Conservation (phyloP, 2,797 vertebrate genomes). For the Mormyrops boulengeri region DNA sequence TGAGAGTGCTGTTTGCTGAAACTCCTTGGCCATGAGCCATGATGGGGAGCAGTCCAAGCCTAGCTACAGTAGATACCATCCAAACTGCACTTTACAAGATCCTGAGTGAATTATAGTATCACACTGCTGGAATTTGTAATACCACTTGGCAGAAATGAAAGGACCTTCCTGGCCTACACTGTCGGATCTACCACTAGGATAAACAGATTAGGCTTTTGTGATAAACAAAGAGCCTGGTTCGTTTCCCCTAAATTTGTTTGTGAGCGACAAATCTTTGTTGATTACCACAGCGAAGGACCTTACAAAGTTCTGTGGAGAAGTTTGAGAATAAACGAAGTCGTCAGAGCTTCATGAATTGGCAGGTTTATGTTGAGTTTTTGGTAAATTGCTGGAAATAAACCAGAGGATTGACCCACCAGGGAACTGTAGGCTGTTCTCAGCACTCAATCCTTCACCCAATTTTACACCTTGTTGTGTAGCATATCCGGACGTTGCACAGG, state of each 20-base stretch:
- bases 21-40: neutral
- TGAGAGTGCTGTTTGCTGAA: neutral
- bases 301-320: neutral
- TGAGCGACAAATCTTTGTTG: neutral
- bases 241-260: neutral
- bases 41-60: neutral
- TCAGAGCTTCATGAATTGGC: neutral
- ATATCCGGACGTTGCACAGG: neutral
- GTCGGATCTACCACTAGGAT: neutral
- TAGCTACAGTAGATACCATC: neutral
- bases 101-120: neutral
- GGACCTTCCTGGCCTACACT: neutral
- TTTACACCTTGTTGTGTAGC: neutral
- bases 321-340: neutral
- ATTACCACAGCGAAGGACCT: neutral
- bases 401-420: neutral
- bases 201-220: conserved; percentile 1
- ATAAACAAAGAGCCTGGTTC: neutral
- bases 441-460: neutral
- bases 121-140: neutral
- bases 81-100: neutral
- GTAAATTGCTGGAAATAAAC: neutral
- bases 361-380: neutral
- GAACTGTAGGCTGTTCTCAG: neutral
- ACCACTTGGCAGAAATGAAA: neutral